Conservation (phyloP, 2,888 invertebrate genomes). For the Aphodius sticticus region DNA sequence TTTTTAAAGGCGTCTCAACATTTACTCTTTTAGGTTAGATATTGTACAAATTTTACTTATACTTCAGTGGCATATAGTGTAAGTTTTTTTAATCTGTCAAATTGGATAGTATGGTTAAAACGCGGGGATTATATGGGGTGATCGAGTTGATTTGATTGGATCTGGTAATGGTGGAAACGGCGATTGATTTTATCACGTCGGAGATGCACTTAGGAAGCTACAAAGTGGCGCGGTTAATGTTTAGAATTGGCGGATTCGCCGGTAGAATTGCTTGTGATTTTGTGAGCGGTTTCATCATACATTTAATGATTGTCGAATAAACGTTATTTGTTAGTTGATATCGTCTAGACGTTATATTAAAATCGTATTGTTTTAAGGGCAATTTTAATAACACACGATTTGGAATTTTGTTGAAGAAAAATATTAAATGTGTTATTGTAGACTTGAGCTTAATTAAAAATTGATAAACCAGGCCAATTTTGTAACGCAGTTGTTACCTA, state of each 20-base stretch:
- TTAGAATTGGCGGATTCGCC: conserved; percentile 40
- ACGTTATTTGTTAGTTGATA: too few species aligned
- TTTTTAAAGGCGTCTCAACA: not conserved
- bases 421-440: too few species aligned
- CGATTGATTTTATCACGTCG: conserved; percentile 52
- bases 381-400: too few species aligned
- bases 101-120: not conserved
- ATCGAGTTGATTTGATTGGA: conserved; percentile 50
- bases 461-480: too few species aligned
- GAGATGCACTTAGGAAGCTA: conserved; percentile 49
- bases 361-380: too few species aligned
- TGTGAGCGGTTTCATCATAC: too few species aligned
- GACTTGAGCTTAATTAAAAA: too few species aligned
- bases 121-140: conserved; percentile 24
- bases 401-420: too few species aligned
- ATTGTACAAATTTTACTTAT: not conserved
- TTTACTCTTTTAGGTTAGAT: not conserved
- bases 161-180: conserved; percentile 48
- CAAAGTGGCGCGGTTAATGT: conserved; percentile 46
- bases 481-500: too few species aligned
- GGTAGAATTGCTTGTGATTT: conserved; percentile 6
- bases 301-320: too few species aligned
- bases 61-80: not conserved
- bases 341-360: too few species aligned
- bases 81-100: not conserved